phyloP scores from a whole-genome alignment of 2,797 vertebrate species.

The Myoxocephalus aenaeus region DNA sequence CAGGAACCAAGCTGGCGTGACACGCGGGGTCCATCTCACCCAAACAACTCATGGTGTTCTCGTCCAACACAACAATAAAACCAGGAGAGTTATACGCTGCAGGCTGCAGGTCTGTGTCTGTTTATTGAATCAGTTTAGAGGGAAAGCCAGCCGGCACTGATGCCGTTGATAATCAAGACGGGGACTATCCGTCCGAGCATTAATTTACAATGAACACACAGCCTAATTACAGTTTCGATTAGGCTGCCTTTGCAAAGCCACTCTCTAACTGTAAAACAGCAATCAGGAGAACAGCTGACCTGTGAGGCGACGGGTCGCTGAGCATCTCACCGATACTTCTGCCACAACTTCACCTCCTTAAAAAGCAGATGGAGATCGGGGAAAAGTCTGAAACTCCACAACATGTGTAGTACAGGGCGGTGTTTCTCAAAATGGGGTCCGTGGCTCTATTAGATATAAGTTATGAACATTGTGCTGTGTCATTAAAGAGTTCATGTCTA shows the following conservation, averaged over 20 bases:
- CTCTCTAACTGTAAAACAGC: slow-evolving; percentile 3
- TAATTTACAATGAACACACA: slow-evolving; percentile 7
- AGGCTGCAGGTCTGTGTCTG: too few relatives aligned
- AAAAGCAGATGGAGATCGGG: not conserved
- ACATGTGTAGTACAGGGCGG: too few relatives aligned
- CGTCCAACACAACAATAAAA: not conserved
- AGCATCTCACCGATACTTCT: not conserved
- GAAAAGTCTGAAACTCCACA: not conserved
- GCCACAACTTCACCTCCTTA: not conserved
- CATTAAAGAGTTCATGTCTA: too few relatives aligned
- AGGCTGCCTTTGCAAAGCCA: slow-evolving; percentile 5
- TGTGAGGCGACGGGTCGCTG: not conserved
- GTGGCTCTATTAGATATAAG: too few relatives aligned
- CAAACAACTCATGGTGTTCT: not conserved
- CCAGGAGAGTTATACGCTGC: too few relatives aligned
- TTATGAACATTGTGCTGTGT: too few relatives aligned
- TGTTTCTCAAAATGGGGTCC: too few relatives aligned
- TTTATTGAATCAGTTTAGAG: not conserved
- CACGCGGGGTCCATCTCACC: not conserved
- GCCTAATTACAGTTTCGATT: slow-evolving; percentile 2
- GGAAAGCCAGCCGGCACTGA: slow-evolving; percentile 1
- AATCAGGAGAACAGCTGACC: not conserved
- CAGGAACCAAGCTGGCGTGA: too few relatives aligned
- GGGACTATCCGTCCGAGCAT: not conserved
- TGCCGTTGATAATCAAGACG: slow-evolving; percentile 6